phyloP scores from a whole-genome alignment of 2,113 vertebrate genomes.

The Lamprotornis superbus region DNA sequence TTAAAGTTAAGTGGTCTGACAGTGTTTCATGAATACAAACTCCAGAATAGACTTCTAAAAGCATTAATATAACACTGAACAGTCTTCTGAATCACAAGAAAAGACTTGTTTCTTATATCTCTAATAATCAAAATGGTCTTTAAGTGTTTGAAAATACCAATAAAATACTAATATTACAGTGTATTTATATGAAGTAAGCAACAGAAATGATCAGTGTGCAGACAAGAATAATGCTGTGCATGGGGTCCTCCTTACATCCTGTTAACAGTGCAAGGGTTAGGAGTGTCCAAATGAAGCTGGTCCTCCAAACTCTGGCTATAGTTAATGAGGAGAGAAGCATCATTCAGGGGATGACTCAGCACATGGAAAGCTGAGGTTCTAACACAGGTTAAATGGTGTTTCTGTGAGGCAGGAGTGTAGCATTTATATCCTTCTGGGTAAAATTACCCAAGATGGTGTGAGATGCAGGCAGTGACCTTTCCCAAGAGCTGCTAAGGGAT shows the following conservation, averaged over 20 bases:
- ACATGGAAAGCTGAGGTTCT: background rate
- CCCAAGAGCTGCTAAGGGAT: background rate
- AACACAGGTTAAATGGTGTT: background rate
- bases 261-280: background rate
- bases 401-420: background rate
- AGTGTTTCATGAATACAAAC: background rate
- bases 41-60: background rate
- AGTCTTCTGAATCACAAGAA: background rate
- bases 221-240: background rate
- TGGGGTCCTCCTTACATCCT: background rate
- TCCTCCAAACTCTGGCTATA: background rate
- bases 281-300: background rate
- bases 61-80: background rate
- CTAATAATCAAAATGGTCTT: background rate
- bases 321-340: background rate
- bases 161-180: background rate
- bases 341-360: background rate
- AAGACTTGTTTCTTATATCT: background rate
- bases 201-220: background rate
- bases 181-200: background rate
- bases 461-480: slow-evolving; percentile 34
- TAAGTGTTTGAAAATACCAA: background rate
- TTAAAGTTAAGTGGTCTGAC: slow-evolving; percentile 1
- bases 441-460: background rate
- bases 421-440: background rate